Conservation (phyloP, 1,140 invertebrate species). For the Drepana arcuata region DNA sequence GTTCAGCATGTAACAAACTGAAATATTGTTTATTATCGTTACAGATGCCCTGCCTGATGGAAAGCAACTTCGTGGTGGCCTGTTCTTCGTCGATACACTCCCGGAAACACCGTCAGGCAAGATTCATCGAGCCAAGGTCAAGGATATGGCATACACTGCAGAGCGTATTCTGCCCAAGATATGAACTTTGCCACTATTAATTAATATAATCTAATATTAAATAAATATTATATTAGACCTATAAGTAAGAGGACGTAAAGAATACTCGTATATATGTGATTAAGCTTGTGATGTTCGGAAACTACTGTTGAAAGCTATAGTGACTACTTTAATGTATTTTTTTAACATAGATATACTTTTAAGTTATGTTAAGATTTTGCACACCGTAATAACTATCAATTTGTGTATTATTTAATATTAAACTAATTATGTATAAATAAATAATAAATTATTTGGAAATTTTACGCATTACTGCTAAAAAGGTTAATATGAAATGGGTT, state of each 20-base stretch:
- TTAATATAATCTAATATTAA: not conserved
- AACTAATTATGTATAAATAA: no score
- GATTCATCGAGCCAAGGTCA: slow-evolving; percentile 15
- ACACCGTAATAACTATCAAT: no score
- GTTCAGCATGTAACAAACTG: no score
- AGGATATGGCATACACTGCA: slow-evolving; percentile 10
- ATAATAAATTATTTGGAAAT: no score
- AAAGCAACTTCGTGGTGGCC: slow-evolving; percentile 10
- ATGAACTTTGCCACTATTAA: not conserved
- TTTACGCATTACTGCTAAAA: no score
- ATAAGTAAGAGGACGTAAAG: no score
- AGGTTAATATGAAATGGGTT: no score
- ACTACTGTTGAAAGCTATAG: not conserved
- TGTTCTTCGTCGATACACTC: slow-evolving; percentile 15
- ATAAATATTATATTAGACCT: no score
- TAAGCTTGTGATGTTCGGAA: not conserved
- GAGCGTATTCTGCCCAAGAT: slow-evolving; percentile 3
- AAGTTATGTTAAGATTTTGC: not conserved
- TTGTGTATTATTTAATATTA: no score
- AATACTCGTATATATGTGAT: no score
- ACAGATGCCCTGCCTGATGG: slow-evolving; percentile 12
- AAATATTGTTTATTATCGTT: no score
- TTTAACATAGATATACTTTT: not conserved
- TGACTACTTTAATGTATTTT: not conserved
- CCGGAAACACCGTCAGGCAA: slow-evolving; percentile 16